phyloP scores from a whole-genome alignment of 64 coral and sea anemone genomes.

The Montipora cactus region DNA sequence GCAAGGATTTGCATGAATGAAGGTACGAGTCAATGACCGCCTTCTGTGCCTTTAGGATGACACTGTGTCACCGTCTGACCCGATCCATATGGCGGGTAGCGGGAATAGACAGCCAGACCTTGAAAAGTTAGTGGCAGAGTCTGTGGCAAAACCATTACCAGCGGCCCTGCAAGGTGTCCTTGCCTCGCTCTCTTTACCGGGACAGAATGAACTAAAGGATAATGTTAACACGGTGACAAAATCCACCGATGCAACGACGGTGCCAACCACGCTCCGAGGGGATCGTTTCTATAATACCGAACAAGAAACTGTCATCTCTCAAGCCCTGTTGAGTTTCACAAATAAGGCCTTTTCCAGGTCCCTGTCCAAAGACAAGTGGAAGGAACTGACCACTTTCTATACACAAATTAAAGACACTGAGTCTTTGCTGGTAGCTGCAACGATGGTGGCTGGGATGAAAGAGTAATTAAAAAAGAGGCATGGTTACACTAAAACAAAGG shows the following conservation, averaged over 20 bases:
- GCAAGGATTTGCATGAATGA: no score
- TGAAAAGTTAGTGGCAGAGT: neutral
- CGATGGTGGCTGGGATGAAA: conserved; percentile 8
- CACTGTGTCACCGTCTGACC: neutral
- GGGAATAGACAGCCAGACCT: neutral
- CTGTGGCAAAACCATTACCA: neutral
- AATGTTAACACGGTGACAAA: neutral
- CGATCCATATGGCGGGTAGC: neutral
- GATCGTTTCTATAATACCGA: neutral
- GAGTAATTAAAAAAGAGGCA: neutral
- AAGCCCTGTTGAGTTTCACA: neutral
- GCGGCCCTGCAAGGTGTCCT: neutral
- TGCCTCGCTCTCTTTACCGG: neutral
- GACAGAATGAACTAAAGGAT: neutral
- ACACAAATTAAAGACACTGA: neutral
- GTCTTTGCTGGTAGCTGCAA: neutral
- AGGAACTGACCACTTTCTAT: neutral
- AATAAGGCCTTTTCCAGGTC: neutral
- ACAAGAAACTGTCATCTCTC: neutral
- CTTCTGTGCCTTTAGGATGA: neutral
- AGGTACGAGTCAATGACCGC: neutral
- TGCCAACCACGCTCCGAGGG: neutral
- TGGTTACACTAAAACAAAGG: neutral
- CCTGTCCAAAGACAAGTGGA: neutral
- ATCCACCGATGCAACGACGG: neutral